These are phyloP conservation scores for Epinephelus awoara DNA, from an alignment of 2,797 vertebrate species.

Conservation along the genomic window DNA sequence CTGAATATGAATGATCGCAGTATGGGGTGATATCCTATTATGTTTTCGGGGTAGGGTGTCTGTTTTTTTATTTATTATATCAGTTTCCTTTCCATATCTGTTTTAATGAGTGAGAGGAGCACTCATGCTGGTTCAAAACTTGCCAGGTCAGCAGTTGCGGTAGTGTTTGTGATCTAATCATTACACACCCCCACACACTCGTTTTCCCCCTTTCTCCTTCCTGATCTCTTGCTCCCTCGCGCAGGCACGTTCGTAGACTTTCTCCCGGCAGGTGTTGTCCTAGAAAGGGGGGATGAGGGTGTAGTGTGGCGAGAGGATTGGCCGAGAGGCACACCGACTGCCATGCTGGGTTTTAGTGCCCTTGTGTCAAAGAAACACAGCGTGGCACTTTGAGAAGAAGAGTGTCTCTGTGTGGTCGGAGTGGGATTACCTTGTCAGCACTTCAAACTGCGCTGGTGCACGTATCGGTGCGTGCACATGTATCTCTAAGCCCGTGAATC, in stretches of 20 bases:
- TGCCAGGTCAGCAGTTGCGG: conserved; percentile 73
- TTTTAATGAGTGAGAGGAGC: conserved; percentile 69
- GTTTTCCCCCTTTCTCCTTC: conserved; percentile 14
- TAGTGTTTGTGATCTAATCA: conserved; percentile 65
- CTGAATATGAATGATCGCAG: conserved; percentile 75
- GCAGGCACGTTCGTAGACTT: conserved; percentile 25
- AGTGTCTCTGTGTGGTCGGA: conserved; percentile 67
- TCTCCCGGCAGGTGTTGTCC: conserved; percentile 25
- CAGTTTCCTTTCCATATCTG: conserved; percentile 61
- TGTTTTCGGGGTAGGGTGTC: conserved; percentile 72
- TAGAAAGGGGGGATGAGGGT: background rate
- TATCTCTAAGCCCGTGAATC: conserved; percentile 47
- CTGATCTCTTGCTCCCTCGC: conserved; percentile 44
- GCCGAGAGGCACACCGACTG: conserved; percentile 32
- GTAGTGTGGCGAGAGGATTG: conserved; percentile 45
- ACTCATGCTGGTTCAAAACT: conserved; percentile 55
- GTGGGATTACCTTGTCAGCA: conserved; percentile 81
- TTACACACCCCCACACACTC: conserved; percentile 11
- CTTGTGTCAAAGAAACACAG: conserved; percentile 65
- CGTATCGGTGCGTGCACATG: conserved; percentile 37
- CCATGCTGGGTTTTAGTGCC: conserved; percentile 60
- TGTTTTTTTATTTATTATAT: conserved; percentile 72
- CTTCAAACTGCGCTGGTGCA: conserved; percentile 66
- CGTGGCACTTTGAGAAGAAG: conserved; percentile 62
- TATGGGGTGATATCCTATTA: conserved; percentile 79